A percentile compares a stretch with the other conserved stretches of the same genome.
Evolutionary conservation across 2,797 vertebrate species (phyloP).

Genomic region (Ambastaia sidthimunki): DNA sequence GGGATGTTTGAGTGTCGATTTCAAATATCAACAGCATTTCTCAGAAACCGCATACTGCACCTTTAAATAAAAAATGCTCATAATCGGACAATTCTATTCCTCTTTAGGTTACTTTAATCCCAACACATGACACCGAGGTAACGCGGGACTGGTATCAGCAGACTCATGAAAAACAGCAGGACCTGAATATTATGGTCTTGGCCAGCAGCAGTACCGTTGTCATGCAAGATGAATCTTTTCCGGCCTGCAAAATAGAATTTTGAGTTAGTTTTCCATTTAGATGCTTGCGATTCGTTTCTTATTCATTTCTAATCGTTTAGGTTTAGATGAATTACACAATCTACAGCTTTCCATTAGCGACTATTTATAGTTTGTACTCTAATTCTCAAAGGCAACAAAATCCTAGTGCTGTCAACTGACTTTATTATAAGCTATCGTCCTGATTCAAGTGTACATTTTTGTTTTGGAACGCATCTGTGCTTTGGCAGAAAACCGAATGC

Average conservation of each 20-base stretch:
- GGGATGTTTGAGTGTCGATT: no score
- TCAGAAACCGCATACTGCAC: no score
- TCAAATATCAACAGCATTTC: no score
- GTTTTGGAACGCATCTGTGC: slow-evolving; percentile 49
- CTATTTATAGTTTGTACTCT: slow-evolving; percentile 52
- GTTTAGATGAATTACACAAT: slow-evolving; percentile 53
- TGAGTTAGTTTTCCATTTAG: slow-evolving; percentile 70
- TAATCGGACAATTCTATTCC: background rate
- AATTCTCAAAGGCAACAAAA: slow-evolving; percentile 52
- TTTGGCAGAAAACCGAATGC: slow-evolving; percentile 55
- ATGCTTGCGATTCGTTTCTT: slow-evolving; percentile 44
- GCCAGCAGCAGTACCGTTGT: slow-evolving; percentile 99
- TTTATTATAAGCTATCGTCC: slow-evolving; percentile 47
- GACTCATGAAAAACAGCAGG: slow-evolving; percentile 96
- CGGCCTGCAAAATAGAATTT: slow-evolving; percentile 99
- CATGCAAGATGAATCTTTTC: slow-evolving; percentile 99
- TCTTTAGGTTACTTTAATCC: slow-evolving; percentile 93
- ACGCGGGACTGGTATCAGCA: slow-evolving; percentile 99
- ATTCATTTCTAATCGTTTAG: slow-evolving; percentile 52
- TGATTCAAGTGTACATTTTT: slow-evolving; percentile 39
- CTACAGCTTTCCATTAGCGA: slow-evolving; percentile 59
- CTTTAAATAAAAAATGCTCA: no score
- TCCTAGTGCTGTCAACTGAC: slow-evolving; percentile 54
- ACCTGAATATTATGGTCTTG: slow-evolving; percentile 96
- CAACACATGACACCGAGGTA: slow-evolving; percentile 97